Evolutionary conservation across 2,888 invertebrate genomes (phyloP).

Genomic region (Tetanocera ferruginea): DNA sequence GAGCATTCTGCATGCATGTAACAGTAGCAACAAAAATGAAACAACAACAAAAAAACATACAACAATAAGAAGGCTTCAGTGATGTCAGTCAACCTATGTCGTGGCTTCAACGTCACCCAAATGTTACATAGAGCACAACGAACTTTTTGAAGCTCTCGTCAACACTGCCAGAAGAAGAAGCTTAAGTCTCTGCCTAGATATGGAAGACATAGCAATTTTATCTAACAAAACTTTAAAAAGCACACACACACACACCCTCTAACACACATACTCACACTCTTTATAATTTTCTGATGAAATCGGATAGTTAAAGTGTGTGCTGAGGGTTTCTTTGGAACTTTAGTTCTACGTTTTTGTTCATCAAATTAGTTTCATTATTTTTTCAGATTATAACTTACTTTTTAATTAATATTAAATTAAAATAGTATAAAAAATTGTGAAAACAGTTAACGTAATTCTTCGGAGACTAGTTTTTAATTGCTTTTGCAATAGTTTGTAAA

Average conservation of each 20-base stretch:
- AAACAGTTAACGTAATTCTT: no score
- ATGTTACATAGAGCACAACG: constrained; percentile 26
- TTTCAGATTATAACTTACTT: no score
- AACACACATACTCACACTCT: background rate
- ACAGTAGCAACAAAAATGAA: background rate
- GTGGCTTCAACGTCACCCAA: constrained; percentile 2
- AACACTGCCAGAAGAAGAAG: background rate
- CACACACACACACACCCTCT: background rate
- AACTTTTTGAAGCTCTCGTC: constrained; percentile 2
- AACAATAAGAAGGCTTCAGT: background rate
- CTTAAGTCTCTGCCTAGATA: background rate
- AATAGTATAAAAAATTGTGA: no score
- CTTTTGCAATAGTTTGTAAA: no score
- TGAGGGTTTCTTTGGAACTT: no score
- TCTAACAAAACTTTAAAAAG: background rate
- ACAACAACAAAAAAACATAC: background rate
- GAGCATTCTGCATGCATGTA: background rate
- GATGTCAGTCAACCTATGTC: constrained; percentile 22
- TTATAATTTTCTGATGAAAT: no score
- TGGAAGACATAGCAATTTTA: no score
- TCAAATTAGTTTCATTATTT: no score
- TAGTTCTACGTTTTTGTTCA: no score
- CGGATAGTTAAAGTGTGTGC: no score
- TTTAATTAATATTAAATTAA: no score
- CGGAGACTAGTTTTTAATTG: no score